Evolutionary conservation across 1,140 invertebrate genomes (phyloP).

Genomic region (Drosophila watanabei): DNA sequence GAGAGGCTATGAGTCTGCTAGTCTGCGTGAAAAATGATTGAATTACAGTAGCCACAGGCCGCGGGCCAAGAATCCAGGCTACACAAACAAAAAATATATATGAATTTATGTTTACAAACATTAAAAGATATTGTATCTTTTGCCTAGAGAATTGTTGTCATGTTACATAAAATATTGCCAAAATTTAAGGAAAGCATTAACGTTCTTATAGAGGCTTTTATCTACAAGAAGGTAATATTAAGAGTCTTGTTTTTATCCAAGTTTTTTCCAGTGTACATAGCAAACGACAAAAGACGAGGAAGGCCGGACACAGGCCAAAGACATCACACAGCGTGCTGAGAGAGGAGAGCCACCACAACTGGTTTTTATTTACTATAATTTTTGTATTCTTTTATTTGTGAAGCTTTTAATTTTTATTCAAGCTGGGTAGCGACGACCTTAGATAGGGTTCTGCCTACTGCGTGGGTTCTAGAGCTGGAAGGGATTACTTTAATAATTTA

Average conservation of each 20-base stretch:
- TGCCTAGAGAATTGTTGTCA: neutral
- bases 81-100: neutral
- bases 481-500: no score
- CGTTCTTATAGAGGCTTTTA: no score
- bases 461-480: neutral
- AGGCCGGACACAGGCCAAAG: slow-evolving; percentile 28
- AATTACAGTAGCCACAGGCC: slow-evolving; percentile 56
- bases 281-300: neutral
- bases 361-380: slow-evolving; percentile 16
- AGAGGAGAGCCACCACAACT: slow-evolving; percentile 18
- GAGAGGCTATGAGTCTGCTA: slow-evolving; percentile 25
- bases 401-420: slow-evolving; percentile 6
- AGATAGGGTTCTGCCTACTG: neutral
- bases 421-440: neutral
- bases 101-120: neutral
- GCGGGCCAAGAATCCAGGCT: slow-evolving; percentile 14
- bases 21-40: slow-evolving; percentile 62
- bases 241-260: neutral
- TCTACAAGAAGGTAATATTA: neutral
- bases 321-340: slow-evolving; percentile 11
- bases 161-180: neutral
- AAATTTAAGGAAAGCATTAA: no score
- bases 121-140: neutral
- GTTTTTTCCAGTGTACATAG: neutral
- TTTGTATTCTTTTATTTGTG: neutral